Conservation (phyloP, 2,888 invertebrate genomes). For the Sepiola atlantica region DNA sequence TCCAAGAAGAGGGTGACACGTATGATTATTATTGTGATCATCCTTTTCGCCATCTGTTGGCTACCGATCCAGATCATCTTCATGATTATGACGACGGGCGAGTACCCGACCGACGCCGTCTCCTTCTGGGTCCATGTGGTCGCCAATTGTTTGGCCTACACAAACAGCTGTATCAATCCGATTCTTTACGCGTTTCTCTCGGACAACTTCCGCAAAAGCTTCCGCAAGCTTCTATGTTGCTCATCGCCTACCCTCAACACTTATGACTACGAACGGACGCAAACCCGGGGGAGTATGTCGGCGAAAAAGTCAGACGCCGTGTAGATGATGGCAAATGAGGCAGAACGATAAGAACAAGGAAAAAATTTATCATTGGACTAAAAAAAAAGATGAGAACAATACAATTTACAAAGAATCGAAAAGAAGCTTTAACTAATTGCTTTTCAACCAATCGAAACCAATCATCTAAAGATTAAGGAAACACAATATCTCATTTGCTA, state of each 20-base stretch:
- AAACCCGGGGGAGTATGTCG: conserved; percentile 55
- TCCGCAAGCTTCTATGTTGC: conserved; percentile 77
- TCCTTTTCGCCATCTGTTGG: conserved; percentile 95
- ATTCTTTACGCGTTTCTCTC: conserved; percentile 95
- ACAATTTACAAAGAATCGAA: neutral
- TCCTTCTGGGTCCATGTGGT: conserved; percentile 76
- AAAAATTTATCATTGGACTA: neutral
- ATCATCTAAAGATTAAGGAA: neutral
- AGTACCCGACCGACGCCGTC: conserved; percentile 78
- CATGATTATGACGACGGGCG: conserved; percentile 82
- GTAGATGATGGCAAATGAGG: neutral
- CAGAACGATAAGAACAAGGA: neutral
- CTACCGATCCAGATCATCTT: conserved; percentile 88
- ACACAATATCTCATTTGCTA: neutral
- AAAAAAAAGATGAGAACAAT: neutral
- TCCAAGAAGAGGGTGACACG: conserved; percentile 92
- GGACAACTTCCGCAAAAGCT: conserved; percentile 94
- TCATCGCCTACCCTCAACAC: conserved; percentile 56
- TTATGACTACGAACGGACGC: conserved; percentile 67
- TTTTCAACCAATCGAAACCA: too few species aligned
- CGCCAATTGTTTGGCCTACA: conserved; percentile 82
- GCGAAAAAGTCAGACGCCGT: conserved; percentile 34
- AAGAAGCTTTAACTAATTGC: too few species aligned
- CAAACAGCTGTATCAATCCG: conserved; percentile 95
- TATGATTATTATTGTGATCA: conserved; percentile 92